These are phyloP conservation scores for Limosa lapponica DNA, from an alignment of 2,797 vertebrate genomes.

Conservation along the genomic window DNA sequence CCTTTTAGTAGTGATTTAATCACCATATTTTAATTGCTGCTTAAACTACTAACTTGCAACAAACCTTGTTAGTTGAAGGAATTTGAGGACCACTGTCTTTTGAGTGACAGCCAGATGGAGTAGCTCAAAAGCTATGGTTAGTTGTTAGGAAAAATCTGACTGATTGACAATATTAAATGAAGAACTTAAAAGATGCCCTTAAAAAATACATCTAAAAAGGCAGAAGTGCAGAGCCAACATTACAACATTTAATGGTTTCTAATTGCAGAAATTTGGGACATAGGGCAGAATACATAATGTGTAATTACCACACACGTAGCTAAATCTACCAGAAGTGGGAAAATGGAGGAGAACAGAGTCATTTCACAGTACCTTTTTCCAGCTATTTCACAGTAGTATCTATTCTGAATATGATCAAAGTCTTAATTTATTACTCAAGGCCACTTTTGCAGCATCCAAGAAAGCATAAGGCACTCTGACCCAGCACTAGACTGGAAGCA, in stretches of 20 bases:
- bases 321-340: not conserved
- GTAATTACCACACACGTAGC: not conserved
- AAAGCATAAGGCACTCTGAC: not conserved
- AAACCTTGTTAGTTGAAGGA: not conserved
- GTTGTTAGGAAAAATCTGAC: not conserved
- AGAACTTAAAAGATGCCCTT: constrained; percentile 36
- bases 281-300: not conserved
- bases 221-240: not conserved
- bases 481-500: not conserved
- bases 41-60: not conserved
- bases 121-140: not conserved
- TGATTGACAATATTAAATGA: not conserved
- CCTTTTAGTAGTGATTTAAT: not conserved
- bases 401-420: not conserved
- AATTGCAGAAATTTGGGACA: not conserved
- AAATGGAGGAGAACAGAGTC: not conserved
- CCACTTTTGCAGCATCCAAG: not conserved
- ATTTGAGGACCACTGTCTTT: not conserved
- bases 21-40: not conserved
- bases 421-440: not conserved
- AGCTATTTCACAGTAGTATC: not conserved
- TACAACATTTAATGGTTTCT: not conserved
- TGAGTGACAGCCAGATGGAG: not conserved
- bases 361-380: not conserved
- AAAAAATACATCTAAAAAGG: not conserved